Evolutionary conservation across 2,888 invertebrate genomes (phyloP).

Genomic region (Rambutsinella grinnellia): DNA sequence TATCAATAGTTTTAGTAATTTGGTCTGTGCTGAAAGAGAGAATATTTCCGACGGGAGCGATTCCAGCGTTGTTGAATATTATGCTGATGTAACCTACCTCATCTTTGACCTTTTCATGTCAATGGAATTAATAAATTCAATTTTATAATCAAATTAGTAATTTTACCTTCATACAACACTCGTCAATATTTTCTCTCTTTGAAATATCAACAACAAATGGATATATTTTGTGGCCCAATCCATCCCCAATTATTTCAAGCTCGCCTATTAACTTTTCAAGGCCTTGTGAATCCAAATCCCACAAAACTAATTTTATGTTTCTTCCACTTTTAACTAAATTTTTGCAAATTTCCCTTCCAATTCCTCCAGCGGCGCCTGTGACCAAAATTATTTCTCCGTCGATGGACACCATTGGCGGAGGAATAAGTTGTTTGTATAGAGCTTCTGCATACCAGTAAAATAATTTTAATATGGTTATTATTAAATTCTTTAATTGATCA

Average conservation of each 20-base stretch:
- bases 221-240: slow-evolving; percentile 71
- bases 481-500: no score
- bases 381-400: slow-evolving; percentile 21
- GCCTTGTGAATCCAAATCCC: slow-evolving; percentile 75
- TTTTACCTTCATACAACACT: slow-evolving; percentile 2
- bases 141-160: no score
- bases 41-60: slow-evolving; percentile 7
- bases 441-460: slow-evolving; percentile 15
- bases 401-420: slow-evolving; percentile 19
- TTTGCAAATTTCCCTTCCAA: slow-evolving; percentile 76
- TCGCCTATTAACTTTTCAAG: slow-evolving; percentile 72
- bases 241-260: slow-evolving; percentile 68
- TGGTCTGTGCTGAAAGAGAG: slow-evolving; percentile 14
- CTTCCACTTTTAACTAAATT: slow-evolving; percentile 71
- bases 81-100: slow-evolving; percentile 44
- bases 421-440: slow-evolving; percentile 12
- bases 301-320: slow-evolving; percentile 75
- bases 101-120: slow-evolving; percentile 22
- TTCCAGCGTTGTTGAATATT: slow-evolving; percentile 51
- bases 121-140: not conserved
- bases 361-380: slow-evolving; percentile 78
- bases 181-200: slow-evolving; percentile 70
- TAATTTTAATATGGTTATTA: no score
- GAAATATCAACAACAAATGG: slow-evolving; percentile 75
- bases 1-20: slow-evolving; percentile 37